phyloP scores from a whole-genome alignment of 1,140 invertebrate species.

The Mactra quadrangularis region DNA sequence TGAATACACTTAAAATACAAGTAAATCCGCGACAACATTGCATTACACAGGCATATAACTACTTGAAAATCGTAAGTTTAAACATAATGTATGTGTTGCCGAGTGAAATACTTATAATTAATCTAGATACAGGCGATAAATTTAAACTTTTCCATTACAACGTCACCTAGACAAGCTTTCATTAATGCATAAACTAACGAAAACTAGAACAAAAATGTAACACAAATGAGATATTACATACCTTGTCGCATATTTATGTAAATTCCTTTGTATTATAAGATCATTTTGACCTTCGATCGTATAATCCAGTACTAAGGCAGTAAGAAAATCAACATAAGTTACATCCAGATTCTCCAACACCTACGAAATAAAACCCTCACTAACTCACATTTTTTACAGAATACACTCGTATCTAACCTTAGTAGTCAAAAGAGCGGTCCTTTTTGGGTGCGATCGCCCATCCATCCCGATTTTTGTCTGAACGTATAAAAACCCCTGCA shows the following conservation, averaged over 20 bases:
- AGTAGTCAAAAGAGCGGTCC: constrained; percentile 4
- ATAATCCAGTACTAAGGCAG: constrained; percentile 1
- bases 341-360: neutral
- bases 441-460: constrained; percentile 49
- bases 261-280: constrained; percentile 3
- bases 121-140: too few species aligned
- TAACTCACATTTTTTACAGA: constrained; percentile 19
- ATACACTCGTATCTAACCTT: constrained; percentile 32
- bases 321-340: neutral
- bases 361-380: constrained; percentile 1
- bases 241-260: neutral
- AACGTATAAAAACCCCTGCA: constrained; percentile 17
- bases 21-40: too few species aligned
- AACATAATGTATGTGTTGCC: too few species aligned
- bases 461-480: constrained; percentile 49
- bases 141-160: too few species aligned
- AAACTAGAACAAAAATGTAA: too few species aligned
- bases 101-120: too few species aligned
- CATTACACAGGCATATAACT: too few species aligned
- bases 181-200: too few species aligned
- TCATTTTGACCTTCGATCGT: constrained; percentile 37
- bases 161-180: too few species aligned
- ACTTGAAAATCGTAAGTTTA: too few species aligned
- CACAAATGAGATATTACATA: too few species aligned
- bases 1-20: too few species aligned